Evolutionary conservation across 2,113 vertebrate species (phyloP).

Genomic region (Misgurnus anguillicaudatus): DNA sequence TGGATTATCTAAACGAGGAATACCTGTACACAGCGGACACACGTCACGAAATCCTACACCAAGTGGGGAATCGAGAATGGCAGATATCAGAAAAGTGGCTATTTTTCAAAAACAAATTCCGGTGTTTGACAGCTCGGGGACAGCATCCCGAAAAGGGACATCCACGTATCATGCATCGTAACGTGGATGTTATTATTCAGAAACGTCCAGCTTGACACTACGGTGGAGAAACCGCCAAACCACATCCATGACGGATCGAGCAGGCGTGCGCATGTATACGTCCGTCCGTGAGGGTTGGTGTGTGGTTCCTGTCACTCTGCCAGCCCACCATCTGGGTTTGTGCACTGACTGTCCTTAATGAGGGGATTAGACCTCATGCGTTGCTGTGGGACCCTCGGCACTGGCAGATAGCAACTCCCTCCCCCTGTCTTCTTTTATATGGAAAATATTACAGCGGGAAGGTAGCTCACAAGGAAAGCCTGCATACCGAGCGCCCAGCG

Average conservation of each 20-base stretch:
- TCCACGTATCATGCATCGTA: not conserved
- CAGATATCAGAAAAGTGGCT: not conserved
- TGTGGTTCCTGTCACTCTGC: conserved; percentile 58
- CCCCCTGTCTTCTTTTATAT: conserved; percentile 61
- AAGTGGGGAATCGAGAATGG: not conserved
- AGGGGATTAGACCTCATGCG: conserved; percentile 70
- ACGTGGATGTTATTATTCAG: not conserved
- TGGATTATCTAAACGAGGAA: not conserved
- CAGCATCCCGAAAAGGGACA: conserved; percentile 10
- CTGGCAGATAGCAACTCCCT: conserved; percentile 57
- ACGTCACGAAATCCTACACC: not conserved
- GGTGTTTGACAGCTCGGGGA: conserved; percentile 24
- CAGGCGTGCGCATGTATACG: conserved; percentile 1
- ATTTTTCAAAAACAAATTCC: conserved; percentile 8
- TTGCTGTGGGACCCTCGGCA: conserved; percentile 62
- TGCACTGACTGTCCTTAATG: conserved; percentile 66
- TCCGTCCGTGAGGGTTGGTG: conserved; percentile 9
- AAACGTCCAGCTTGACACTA: not conserved
- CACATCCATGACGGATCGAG: not conserved
- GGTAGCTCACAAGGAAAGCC: conserved; percentile 51
- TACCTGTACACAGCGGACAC: not conserved
- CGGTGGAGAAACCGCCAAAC: not conserved
- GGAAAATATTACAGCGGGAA: conserved; percentile 66
- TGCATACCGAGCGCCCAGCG: conserved; percentile 47
- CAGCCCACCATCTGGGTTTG: conserved; percentile 71